Evolutionary conservation across 2,797 vertebrate genomes (phyloP), one percentile per base, ranked within the genome.

Genomic region (Scolopax bukidnonensis): DNA sequence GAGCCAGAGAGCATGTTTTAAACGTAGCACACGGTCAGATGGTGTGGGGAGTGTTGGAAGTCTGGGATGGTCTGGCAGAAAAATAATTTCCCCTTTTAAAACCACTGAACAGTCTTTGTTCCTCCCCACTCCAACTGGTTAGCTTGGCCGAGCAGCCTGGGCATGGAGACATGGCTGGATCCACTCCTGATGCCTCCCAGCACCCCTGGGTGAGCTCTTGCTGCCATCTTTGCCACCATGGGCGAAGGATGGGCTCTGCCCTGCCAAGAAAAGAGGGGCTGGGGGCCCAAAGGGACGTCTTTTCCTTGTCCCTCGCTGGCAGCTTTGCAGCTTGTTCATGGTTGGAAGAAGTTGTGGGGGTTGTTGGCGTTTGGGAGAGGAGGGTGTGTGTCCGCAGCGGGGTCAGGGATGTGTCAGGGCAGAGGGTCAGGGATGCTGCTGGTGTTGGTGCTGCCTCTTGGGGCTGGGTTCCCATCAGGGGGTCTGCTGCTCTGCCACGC

Each of bases 41-140:
- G 91, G 89, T 88, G 61, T 76, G 79, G 73, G 3, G 5, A 96
- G 59, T 11, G 36, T 47, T 92, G 38, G 85, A 95, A 91, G 65
- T 32, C 81, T 89, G 63, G 17, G 63, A 87, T 67, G 60, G 77
- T 89, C 94, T 95, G 90, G 86, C 88, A 87, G 67, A 56, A 94
- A 87, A 96, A 91, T 59, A n/a, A 90, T 82, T 96, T 95, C 88
- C 74, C 88, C 21, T 87, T 93, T 94, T 75, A 78, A 95, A 97
- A 88, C 79, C 87, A 81, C 85, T 61, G 85, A 95, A 78, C 45
- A 78, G 89, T 27, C 83, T 76, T 94, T 91, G 87, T 92, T 94
- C 68, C 59, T 93, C 70, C 43, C 32, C 7, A 2, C 40, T 84
- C 45, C 83, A 78, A 63, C 69, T 87, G 90, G 65, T 78, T 68